Evolutionary conservation across 2,888 invertebrate genomes (phyloP), one percentile per base, ranked within the genome.

Genomic region (Drosophila niveifrons): DNA sequence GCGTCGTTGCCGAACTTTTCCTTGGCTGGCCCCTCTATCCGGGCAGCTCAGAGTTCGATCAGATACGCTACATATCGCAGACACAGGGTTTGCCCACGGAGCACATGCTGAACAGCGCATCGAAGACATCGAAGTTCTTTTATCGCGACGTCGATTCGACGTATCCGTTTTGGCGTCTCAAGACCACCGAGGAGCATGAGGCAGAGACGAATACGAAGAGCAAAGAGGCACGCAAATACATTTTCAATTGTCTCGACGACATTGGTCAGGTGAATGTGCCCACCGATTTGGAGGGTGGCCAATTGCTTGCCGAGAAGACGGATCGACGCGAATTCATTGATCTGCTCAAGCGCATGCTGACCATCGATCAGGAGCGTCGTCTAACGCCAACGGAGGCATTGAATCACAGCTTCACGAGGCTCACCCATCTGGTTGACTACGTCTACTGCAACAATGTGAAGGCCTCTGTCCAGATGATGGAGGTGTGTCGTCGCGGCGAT

Each of bases 1-100:
- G 99, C 93, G 99, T 99, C 75, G 99, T 99, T 50, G 99, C 99
- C 2, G 99, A 99, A 92, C 94, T 99, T 81, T 99, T 99, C 93
- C 95, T 99, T 47, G 99, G 99, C 75, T 99, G 99, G 99, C 99
- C 99, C 13, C 94, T 99, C 39, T 99, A 99, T 93, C 99, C 99
- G 0, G 99, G 99, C 76, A 98, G 98, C 57, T 99, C 99, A 15
- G 99, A 99, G 93, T 99, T 99, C 93, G 99, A 99, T 93, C 97
- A 99, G 94, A 99, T 99, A 61, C 91, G 92, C 57, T 98, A 98
- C 94, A 98, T 98, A 93, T 97, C 97, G 90, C 98, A 98, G 93
- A 99, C 98, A 13, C 98, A 99, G 93, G 98, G 99, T 59, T 93
- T 99, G 91, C 99, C 99, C 71, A 98, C 99, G 0, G 98, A 98